A percentile compares a stretch with the other conserved stretches of the same genome.
Evolutionary conservation across 2,888 invertebrate species (phyloP).

Genomic region (Dryomyza anilis): DNA sequence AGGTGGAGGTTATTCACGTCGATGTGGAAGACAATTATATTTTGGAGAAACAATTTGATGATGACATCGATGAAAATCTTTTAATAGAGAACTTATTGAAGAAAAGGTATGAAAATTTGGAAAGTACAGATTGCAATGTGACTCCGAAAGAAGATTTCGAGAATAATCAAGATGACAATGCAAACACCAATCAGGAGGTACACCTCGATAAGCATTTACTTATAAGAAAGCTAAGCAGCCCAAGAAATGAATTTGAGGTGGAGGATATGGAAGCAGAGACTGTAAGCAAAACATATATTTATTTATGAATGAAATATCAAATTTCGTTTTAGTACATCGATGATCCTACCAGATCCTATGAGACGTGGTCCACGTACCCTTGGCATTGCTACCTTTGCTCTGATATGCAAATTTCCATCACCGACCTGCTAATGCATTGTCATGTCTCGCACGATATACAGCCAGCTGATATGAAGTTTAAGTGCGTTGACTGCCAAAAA

Average conservation of each 20-base stretch:
- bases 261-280: too few relatives aligned
- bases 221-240: too few relatives aligned
- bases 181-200: too few relatives aligned
- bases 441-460: neutral
- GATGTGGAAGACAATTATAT: conserved; percentile 9
- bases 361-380: conserved; percentile 26
- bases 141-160: too few relatives aligned
- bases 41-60: conserved; percentile 1
- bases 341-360: neutral
- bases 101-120: neutral
- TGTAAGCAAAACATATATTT: too few relatives aligned
- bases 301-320: too few relatives aligned
- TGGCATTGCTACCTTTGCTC: conserved; percentile 6
- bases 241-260: too few relatives aligned
- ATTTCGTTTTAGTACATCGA: neutral
- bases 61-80: neutral
- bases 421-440: neutral
- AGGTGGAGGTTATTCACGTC: neutral
- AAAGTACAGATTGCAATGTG: too few relatives aligned
- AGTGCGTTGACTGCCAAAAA: conserved; percentile 48
- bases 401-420: neutral
- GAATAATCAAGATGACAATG: too few relatives aligned
- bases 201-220: too few relatives aligned
- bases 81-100: neutral
- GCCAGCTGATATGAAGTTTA: conserved; percentile 34